A percentile compares a stretch with the other conserved stretches of the same genome.
Conservation (phyloP, 2,113 vertebrate species). For the Stegastes partitus region DNA sequence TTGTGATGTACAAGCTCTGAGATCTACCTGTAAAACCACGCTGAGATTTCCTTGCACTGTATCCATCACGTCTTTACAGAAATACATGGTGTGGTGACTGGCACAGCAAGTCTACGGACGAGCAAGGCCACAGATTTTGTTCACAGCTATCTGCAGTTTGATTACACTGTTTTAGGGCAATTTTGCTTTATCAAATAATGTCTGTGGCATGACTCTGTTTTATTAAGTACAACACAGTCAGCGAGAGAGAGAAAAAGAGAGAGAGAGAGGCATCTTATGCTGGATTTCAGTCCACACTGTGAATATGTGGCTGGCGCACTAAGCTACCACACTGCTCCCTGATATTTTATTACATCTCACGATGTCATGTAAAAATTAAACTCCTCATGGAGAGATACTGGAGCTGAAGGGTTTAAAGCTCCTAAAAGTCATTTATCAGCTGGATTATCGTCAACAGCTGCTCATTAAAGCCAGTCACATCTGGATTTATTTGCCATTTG, state of each 20-base stretch:
- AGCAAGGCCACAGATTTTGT: slow-evolving; percentile 19
- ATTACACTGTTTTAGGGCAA: neutral
- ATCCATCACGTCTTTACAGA: slow-evolving; percentile 32
- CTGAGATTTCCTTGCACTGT: slow-evolving; percentile 38
- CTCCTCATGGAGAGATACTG: slow-evolving; percentile 52
- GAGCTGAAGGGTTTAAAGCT: slow-evolving; percentile 60
- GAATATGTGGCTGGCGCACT: slow-evolving; percentile 30
- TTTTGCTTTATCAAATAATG: slow-evolving; percentile 5
- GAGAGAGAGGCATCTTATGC: neutral
- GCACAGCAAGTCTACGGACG: slow-evolving; percentile 8
- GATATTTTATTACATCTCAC: slow-evolving; percentile 70
- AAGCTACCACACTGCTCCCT: slow-evolving; percentile 51
- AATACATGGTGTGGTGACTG: slow-evolving; percentile 7
- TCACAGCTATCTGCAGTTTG: slow-evolving; percentile 7
- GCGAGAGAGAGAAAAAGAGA: neutral
- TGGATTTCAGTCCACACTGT: slow-evolving; percentile 49
- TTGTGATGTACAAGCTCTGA: slow-evolving; percentile 40
- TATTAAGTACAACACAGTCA: slow-evolving; percentile 13
- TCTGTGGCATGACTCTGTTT: neutral
- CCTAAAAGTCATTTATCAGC: slow-evolving; percentile 75
- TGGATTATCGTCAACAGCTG: slow-evolving; percentile 78
- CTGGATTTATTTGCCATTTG: slow-evolving; percentile 77
- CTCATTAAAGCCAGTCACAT: slow-evolving; percentile 77
- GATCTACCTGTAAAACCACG: slow-evolving; percentile 40
- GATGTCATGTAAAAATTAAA: slow-evolving; percentile 70